Evolutionary conservation across 1,140 invertebrate species (phyloP).

Genomic region (Sarcophaga bullata): DNA sequence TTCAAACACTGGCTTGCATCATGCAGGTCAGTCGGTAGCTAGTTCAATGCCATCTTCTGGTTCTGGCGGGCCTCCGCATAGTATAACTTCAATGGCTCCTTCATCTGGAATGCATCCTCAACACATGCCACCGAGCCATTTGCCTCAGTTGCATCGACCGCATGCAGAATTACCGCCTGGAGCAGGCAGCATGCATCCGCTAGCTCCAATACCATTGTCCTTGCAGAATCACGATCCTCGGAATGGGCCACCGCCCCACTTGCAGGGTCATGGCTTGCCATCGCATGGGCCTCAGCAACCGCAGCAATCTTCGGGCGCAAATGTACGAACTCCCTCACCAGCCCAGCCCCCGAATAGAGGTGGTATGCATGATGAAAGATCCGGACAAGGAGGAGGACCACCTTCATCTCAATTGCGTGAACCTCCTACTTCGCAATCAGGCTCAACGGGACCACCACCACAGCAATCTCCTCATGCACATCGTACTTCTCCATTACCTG

Average conservation of each 20-base stretch:
- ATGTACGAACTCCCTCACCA: conserved; percentile 62
- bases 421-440: conserved; percentile 56
- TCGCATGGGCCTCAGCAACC: conserved; percentile 52
- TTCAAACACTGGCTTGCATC: conserved; percentile 42
- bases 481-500: conserved; percentile 60
- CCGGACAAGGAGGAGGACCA: conserved; percentile 62
- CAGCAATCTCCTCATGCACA: conserved; percentile 60
- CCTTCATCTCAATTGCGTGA: conserved; percentile 64
- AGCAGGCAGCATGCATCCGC: conserved; percentile 55
- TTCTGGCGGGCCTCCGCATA: conserved; percentile 49
- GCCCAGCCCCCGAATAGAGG: conserved; percentile 55
- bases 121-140: conserved; percentile 54
- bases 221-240: conserved; percentile 57
- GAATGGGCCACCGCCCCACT: conserved; percentile 51
- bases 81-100: conserved; percentile 58
- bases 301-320: conserved; percentile 64
- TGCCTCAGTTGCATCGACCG: conserved; percentile 57
- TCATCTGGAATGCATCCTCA: conserved; percentile 56
- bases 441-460: conserved; percentile 49
- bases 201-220: conserved; percentile 57
- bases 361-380: conserved; percentile 52
- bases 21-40: conserved; percentile 54
- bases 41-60: conserved; percentile 53
- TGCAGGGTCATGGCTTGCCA: conserved; percentile 61
- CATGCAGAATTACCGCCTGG: conserved; percentile 56